Evolutionary conservation across 2,113 vertebrate genomes (phyloP).

Genomic region (Ciconia boyciana): DNA sequence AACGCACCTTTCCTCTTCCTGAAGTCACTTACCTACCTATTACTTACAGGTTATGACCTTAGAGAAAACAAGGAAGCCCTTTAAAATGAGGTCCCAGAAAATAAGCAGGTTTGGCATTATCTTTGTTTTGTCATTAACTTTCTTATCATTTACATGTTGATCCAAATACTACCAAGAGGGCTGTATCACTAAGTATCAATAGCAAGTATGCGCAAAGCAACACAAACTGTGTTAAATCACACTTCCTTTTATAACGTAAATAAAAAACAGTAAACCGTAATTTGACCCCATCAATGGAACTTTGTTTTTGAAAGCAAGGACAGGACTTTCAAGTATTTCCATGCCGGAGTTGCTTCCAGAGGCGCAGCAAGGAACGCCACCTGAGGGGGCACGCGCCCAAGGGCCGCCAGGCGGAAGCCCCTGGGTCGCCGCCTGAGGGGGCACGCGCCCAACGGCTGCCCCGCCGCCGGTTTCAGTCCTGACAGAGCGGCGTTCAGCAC

Average conservation of each 20-base stretch:
- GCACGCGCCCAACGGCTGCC: neutral
- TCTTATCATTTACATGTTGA: neutral
- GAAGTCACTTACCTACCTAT: neutral
- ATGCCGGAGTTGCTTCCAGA: neutral
- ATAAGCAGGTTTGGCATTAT: neutral
- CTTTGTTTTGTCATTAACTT: neutral
- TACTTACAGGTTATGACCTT: neutral
- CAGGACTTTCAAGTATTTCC: neutral
- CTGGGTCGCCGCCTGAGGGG: neutral
- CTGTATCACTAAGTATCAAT: rapidly evolving
- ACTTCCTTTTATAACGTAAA: rapidly evolving
- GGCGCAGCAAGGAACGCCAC: neutral
- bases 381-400: too few relatives aligned
- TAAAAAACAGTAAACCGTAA: neutral
- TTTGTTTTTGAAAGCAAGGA: neutral
- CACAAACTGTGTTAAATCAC: neutral
- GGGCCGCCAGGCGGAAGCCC: too few relatives aligned
- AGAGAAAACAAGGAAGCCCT: neutral
- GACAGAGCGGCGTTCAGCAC: too few relatives aligned
- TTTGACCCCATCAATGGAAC: neutral
- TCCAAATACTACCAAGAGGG: neutral
- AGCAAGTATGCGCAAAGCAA: neutral
- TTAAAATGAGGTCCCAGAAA: neutral
- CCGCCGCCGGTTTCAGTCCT: too few relatives aligned
- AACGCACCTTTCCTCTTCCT: neutral